Base-by-base conservation (phyloP, 2,113 vertebrate species). In the Lophochroa leadbeateri region DNA sequence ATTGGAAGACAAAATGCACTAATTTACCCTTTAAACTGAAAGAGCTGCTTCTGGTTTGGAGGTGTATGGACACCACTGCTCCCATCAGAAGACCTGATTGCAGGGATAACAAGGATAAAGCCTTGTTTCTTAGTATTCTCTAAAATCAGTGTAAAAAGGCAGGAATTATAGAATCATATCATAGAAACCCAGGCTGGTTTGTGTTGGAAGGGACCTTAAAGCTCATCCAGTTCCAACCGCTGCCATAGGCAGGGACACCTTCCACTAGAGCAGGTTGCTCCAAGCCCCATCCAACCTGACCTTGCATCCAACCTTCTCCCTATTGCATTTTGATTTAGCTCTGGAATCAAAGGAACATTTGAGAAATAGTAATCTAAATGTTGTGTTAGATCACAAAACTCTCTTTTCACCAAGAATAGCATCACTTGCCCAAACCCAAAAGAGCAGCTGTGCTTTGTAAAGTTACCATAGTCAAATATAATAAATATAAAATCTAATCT, bases 11-110 rank as follows among this genome's bases (percentile, higher is more conserved):
- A 50, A 85, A 91, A 76, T 2, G 2, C 17, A 2, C 33, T 7
- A 3, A 29, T 46, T 43, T 25, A 12, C 6, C 17, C 17, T 68
- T 28, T 27, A 17, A 37, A 63, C 3, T 4, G 64, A 17, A 46
- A 19, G 43, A 25, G 0, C 14, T 50, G 69, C 35, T 16, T 39
- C 44, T 19, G 85, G 3, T 50, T 47, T 20, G 78, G 12, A 58
- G 86, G 23, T 7, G 25, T 24, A 13, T 2, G 37, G 63, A 5
- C 0, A 17, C 33, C 17, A 21, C 1, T 1, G 17, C 46, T 31
- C 39, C 31, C 24, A 8, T 9, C 33, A 39, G 67, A 23, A 90
- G 25, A 28, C 0, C 60, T 39, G 49, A 33, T 2, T 1, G 2
- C 13, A 6, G 55, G 33, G 57, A 58, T 58, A 35, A 35, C 21